These are phyloP conservation scores for Criorhina ranunculi DNA, from an alignment of 2,888 invertebrate genomes.

Conservation along the genomic window DNA sequence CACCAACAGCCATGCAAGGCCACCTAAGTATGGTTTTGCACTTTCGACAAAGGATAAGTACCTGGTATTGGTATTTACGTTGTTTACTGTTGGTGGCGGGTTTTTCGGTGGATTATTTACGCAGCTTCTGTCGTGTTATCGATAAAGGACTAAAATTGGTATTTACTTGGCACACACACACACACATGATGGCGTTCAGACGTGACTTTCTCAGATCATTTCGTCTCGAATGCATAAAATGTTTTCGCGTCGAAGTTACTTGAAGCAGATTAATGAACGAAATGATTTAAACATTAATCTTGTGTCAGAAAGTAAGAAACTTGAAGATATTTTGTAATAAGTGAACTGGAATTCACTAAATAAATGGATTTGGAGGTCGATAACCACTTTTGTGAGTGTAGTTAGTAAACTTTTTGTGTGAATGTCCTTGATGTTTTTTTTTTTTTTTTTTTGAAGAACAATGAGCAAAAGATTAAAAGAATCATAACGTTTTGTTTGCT, in stretches of 20 bases:
- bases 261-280: background rate
- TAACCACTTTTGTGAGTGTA: too few species aligned
- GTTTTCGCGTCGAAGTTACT: background rate
- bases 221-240: background rate
- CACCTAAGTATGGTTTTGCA: background rate
- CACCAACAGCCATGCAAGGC: constrained; percentile 7
- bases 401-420: too few species aligned
- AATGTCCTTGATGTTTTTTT: too few species aligned
- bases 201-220: background rate
- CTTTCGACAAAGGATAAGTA: background rate
- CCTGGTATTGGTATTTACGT: background rate
- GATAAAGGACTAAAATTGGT: background rate
- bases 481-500: too few species aligned
- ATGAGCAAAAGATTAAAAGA: too few species aligned
- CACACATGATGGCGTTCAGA: too few species aligned
- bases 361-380: too few species aligned
- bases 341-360: too few species aligned
- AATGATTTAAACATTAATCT: background rate
- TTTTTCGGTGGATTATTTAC: background rate
- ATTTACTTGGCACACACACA: too few species aligned
- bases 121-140: background rate
- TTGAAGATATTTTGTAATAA: too few species aligned
- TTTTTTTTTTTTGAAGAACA: too few species aligned
- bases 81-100: constrained; percentile 9
- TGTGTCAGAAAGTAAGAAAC: background rate